Evolutionary conservation across 1,140 invertebrate genomes (phyloP), one percentile per base, ranked within the genome.

Genomic region (Drosophila sturtevanti): DNA sequence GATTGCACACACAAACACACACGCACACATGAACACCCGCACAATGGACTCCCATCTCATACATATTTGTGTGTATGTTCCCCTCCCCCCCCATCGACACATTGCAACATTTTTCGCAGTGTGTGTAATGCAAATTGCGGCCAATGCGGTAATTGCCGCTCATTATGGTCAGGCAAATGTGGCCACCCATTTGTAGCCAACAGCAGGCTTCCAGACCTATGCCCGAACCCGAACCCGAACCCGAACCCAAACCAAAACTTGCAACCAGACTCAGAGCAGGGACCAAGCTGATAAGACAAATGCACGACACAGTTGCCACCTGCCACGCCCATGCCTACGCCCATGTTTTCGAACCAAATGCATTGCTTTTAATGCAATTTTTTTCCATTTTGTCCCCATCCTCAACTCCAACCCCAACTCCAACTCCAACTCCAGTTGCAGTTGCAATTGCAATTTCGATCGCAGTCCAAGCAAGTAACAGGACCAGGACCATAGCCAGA

Each of bases 111-210:
- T 86, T 75, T 84, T 86, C 81, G 65, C 81, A 87, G 63, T 87
- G 71, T 87, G 71, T 78, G 78, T 85, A 87, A 87, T 87, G 76
- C 82, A 87, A 87, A 87, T 87, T 87, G 84, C 84, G 82, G 84
- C 82, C 84, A 61, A 77, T 87, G 82, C 82, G 82, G 82, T 87
- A 87, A 87, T 87, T 87, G 82, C 82, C 82, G 82, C 82, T 87
- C 82, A 87, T 87, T 87, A 87, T 87, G 82, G 82, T 89, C 82
- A 89, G 82, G 82, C 82, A 89, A 87, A 89, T 79, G 77, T 77
- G 64, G 58, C 51, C 63, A 21, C 52, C 58, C 72, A 76, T 75
- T 38, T 60, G 31, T 14, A 35, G 6, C 27, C 27, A 31, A 31
- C 27, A 31, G 27, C 4, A 4, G 0, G 6, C 27, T 24, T 24